Conservation (phyloP, 2,113 vertebrate species). For the Scortum barcoo region DNA sequence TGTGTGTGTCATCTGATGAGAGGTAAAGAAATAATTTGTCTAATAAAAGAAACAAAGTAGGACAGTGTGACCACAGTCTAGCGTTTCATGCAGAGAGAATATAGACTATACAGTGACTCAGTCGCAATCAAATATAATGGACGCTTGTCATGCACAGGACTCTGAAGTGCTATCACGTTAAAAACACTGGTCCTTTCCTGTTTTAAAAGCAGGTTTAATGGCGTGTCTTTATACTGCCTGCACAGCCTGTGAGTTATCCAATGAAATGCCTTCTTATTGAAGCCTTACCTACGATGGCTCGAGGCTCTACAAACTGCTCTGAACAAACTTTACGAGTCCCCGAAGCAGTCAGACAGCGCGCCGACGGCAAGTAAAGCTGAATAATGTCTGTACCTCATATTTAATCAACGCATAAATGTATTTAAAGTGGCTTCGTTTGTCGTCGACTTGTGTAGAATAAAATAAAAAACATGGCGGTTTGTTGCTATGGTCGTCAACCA, state of each 20-base stretch:
- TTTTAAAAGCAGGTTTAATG: conserved; percentile 71
- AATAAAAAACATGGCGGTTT: conserved; percentile 81
- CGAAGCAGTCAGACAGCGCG: conserved; percentile 6
- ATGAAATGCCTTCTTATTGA: conserved; percentile 88
- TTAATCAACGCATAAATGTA: conserved; percentile 12
- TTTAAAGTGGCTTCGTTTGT: conserved; percentile 53
- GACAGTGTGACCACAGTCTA: not conserved
- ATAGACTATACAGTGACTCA: not conserved
- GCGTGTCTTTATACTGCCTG: conserved; percentile 84
- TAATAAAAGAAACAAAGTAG: conserved; percentile 5
- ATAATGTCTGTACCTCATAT: not conserved
- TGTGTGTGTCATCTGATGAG: not conserved
- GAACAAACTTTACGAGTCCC: conserved; percentile 27
- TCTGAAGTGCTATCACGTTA: conserved; percentile 22
- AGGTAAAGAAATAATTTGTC: not conserved
- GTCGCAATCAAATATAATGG: not conserved
- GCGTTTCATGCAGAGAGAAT: not conserved
- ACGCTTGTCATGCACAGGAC: not conserved
- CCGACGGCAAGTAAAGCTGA: not conserved
- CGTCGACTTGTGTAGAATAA: conserved; percentile 47
- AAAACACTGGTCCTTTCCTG: conserved; percentile 51
- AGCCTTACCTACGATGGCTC: conserved; percentile 77
- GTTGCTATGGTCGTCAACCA: conserved; percentile 78
- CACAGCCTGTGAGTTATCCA: conserved; percentile 75
- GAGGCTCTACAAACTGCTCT: conserved; percentile 37